Conservation (phyloP, 2,888 invertebrate genomes). For the Mesoligia furuncula region DNA sequence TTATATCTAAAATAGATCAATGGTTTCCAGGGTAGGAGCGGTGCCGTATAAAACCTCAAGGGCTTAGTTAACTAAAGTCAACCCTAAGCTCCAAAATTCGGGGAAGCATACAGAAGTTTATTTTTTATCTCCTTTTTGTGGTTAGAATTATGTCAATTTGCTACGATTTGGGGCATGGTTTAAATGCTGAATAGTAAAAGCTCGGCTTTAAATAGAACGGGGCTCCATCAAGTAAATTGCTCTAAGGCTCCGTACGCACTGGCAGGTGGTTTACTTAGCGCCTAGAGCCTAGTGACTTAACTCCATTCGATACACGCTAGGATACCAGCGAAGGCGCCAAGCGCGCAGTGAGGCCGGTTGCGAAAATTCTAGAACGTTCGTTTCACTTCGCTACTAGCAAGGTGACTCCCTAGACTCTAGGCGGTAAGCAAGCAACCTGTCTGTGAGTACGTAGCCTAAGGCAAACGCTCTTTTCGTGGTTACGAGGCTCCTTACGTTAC, state of each 20-base stretch:
- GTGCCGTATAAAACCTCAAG: constrained; percentile 35
- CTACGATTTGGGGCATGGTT: background rate
- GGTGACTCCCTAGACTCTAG: background rate
- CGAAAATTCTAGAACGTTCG: background rate
- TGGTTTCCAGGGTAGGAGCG: constrained; percentile 33
- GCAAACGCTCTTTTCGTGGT: constrained; percentile 11
- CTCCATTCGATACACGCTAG: background rate
- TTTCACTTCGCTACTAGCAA: background rate
- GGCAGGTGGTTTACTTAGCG: background rate
- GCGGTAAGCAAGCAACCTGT: background rate
- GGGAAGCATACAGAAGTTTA: background rate
- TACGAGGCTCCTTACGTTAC: constrained; percentile 13
- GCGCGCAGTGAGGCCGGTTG: background rate
- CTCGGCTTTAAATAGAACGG: background rate
- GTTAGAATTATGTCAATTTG: background rate
- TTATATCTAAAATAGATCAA: constrained; percentile 69
- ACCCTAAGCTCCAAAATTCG: constrained; percentile 24
- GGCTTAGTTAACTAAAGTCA: constrained; percentile 37
- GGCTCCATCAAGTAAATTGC: constrained; percentile 2
- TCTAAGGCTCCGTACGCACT: background rate
- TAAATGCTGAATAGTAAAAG: constrained; percentile 8
- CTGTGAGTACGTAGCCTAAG: background rate
- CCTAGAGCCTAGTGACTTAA: background rate
- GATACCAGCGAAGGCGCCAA: background rate
- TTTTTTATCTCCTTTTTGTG: constrained; percentile 3